Percentiles rank a stretch among this genome's conserved stretches.
These are phyloP conservation scores for Pecten maximus DNA, from an alignment of 2,888 invertebrate genomes.

Conservation along the genomic window DNA sequence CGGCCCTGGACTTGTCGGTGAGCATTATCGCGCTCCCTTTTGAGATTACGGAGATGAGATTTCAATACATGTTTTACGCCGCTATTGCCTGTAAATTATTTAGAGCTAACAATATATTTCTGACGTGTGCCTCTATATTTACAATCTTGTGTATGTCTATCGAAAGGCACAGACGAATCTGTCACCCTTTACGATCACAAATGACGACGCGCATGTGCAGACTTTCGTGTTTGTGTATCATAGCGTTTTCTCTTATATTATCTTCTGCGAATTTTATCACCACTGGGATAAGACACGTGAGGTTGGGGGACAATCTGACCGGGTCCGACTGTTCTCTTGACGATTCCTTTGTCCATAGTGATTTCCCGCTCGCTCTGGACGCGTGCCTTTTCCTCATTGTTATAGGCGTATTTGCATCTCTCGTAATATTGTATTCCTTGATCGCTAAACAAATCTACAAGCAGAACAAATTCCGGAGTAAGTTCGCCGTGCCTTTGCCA, in stretches of 20 bases:
- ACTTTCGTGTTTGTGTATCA: neutral
- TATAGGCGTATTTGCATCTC: constrained; percentile 41
- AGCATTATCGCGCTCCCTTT: constrained; percentile 50
- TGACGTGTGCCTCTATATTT: constrained; percentile 46
- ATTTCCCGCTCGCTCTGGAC: constrained; percentile 38
- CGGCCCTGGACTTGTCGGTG: constrained; percentile 41
- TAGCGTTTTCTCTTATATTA: constrained; percentile 38
- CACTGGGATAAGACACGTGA: constrained; percentile 47
- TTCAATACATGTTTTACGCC: constrained; percentile 51
- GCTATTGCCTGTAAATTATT: constrained; percentile 48
- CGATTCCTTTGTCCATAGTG: constrained; percentile 43
- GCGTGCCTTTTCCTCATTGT: constrained; percentile 43
- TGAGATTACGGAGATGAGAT: constrained; percentile 53
- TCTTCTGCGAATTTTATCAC: constrained; percentile 47
- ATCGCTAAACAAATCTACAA: constrained; percentile 48
- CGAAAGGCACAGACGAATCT: constrained; percentile 47
- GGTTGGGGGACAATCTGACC: constrained; percentile 48
- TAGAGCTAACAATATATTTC: constrained; percentile 48
- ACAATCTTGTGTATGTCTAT: constrained; percentile 42
- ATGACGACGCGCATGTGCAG: constrained; percentile 42
- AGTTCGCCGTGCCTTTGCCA: neutral
- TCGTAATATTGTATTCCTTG: constrained; percentile 46
- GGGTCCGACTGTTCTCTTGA: constrained; percentile 51
- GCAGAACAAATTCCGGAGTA: constrained; percentile 44
- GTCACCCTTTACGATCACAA: constrained; percentile 45